A percentile compares a stretch with the other conserved stretches of the same genome.
Evolutionary conservation across 2,113 vertebrate species (phyloP).

Genomic region (Leuciscus idus): DNA sequence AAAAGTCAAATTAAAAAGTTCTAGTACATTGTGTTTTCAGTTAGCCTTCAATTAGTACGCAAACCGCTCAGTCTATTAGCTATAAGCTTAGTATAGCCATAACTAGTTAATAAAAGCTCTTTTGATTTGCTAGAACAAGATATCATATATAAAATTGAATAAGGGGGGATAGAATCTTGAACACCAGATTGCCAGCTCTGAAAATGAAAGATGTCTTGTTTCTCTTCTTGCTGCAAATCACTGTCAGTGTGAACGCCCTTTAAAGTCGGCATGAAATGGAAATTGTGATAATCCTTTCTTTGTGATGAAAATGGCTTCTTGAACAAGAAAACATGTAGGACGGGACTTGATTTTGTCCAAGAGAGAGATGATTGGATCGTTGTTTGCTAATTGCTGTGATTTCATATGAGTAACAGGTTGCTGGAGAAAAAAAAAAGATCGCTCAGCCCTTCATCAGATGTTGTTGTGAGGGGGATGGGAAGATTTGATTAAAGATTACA

Average conservation of each 20-base stretch:
- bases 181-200: not conserved
- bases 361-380: no score
- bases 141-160: not conserved
- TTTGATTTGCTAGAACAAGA: not conserved
- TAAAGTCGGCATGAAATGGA: not conserved
- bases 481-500: not conserved
- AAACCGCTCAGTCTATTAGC: not conserved
- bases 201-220: not conserved
- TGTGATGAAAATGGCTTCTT: not conserved
- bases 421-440: not conserved
- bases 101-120: not conserved
- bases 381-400: not conserved
- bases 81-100: not conserved
- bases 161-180: not conserved
- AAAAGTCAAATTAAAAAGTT: not conserved
- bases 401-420: slow-evolving; percentile 9
- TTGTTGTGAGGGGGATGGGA: not conserved
- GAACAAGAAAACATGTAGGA: slow-evolving; percentile 2
- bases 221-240: not conserved
- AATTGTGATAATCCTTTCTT: not conserved
- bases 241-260: not conserved
- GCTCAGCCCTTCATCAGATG: not conserved
- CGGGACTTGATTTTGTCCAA: not conserved
- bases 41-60: no score
- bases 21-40: not conserved